Evolutionary conservation across 1,140 invertebrate genomes (phyloP).

Genomic region (Drosophila orosa): DNA sequence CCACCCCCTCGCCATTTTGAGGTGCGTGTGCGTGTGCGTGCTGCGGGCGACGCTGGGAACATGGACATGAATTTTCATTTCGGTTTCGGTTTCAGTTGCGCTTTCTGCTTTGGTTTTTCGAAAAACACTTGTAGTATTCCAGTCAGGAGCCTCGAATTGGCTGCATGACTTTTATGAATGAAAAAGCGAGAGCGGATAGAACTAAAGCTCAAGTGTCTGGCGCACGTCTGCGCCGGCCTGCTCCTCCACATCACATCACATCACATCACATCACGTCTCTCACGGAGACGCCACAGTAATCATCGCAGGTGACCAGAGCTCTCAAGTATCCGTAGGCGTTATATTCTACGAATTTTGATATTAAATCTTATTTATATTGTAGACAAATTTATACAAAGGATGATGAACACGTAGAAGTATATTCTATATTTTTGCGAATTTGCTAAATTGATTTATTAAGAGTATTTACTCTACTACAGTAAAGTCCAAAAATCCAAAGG

Average conservation of each 20-base stretch:
- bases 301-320: constrained; percentile 9
- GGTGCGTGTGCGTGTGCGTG: constrained; percentile 75
- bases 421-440: background rate
- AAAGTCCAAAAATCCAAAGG: background rate
- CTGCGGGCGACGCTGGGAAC: constrained; percentile 71
- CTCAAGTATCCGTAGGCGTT: background rate
- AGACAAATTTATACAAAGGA: background rate
- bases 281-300: constrained; percentile 13
- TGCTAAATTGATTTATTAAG: background rate
- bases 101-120: constrained; percentile 72
- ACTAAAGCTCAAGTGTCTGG: constrained; percentile 42
- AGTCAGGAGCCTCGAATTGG: constrained; percentile 72
- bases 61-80: constrained; percentile 69
- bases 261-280: constrained; percentile 24
- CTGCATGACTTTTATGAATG: constrained; percentile 75
- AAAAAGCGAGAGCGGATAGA: constrained; percentile 32
- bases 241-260: constrained; percentile 13
- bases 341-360: no score
- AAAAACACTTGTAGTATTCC: constrained; percentile 74
- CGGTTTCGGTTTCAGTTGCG: constrained; percentile 62
- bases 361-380: background rate
- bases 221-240: constrained; percentile 32
- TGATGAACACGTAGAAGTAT: background rate
- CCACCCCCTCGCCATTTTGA: constrained; percentile 54
- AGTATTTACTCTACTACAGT: background rate